Evolutionary conservation across 2,113 vertebrate species (phyloP).

Genomic region (Chlorodrepanis virens): DNA sequence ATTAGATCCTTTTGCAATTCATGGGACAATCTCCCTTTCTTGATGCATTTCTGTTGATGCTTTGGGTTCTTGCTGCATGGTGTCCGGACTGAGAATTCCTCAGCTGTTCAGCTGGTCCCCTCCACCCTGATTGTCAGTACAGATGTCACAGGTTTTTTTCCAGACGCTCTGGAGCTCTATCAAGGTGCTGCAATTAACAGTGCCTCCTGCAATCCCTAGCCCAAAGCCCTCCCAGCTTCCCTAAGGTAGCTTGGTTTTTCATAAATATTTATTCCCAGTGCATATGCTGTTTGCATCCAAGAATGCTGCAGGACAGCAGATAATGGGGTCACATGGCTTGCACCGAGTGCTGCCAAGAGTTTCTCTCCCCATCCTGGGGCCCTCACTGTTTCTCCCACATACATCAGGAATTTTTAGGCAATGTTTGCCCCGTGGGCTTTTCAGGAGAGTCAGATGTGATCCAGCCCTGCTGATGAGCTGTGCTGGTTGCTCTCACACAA

Average conservation of each 20-base stretch:
- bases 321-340: neutral
- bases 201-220: neutral
- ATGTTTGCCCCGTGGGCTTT: neutral
- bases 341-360: neutral
- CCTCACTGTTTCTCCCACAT: neutral
- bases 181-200: neutral
- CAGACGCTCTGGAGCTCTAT: neutral
- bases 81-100: neutral
- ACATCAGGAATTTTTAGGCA: neutral
- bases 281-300: slow-evolving; percentile 7
- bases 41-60: neutral
- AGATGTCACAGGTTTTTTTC: neutral
- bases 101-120: neutral
- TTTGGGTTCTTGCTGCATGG: neutral
- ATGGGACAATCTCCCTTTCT: neutral
- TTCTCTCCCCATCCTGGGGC: neutral
- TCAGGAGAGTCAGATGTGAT: neutral
- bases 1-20: neutral
- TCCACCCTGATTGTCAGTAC: neutral
- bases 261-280: slow-evolving; percentile 30
- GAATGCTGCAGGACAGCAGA: neutral
- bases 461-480: neutral
- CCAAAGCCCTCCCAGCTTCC: neutral
- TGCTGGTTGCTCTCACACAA: neutral
- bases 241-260: neutral